These are phyloP conservation scores for Eupleurogrammus muticus DNA, from an alignment of 2,797 vertebrate genomes.

Conservation along the genomic window DNA sequence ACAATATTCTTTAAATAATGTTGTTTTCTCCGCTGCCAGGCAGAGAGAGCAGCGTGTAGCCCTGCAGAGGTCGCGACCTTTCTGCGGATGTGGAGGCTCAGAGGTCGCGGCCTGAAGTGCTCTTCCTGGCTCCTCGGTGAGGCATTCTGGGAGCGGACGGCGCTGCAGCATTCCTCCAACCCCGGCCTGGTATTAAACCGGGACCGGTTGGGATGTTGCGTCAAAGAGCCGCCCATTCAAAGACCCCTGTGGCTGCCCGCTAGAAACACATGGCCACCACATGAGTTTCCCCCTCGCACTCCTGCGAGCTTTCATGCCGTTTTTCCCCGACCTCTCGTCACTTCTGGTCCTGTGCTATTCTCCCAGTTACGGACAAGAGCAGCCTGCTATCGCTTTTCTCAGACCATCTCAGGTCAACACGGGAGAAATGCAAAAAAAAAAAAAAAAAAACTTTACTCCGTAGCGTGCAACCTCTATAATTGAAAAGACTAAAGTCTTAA, in stretches of 20 bases:
- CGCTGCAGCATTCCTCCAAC: slow-evolving; percentile 1
- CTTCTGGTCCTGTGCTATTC: slow-evolving; percentile 18
- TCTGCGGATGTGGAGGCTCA: slow-evolving; percentile 4
- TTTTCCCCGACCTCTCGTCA: neutral
- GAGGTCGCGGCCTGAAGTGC: slow-evolving; percentile 32
- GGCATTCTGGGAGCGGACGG: slow-evolving; percentile 13
- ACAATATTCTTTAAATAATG: neutral
- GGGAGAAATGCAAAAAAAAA: slow-evolving; percentile 24
- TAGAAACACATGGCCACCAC: slow-evolving; percentile 66
- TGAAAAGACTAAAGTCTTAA: slow-evolving; percentile 57
- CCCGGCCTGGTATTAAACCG: slow-evolving; percentile 16
- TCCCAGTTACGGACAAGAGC: slow-evolving; percentile 4
- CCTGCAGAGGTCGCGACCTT: slow-evolving; percentile 15
- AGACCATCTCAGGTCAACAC: neutral
- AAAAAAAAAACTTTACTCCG: slow-evolving; percentile 16
- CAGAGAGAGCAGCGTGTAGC: slow-evolving; percentile 1
- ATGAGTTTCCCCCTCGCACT: slow-evolving; percentile 37
- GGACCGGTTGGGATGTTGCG: slow-evolving; percentile 28
- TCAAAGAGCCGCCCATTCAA: slow-evolving; percentile 41
- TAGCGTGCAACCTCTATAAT: slow-evolving; percentile 38
- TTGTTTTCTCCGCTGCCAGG: neutral
- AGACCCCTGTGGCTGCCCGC: slow-evolving; percentile 53
- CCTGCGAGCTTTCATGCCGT: slow-evolving; percentile 25
- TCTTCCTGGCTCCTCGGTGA: neutral
- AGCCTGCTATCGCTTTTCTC: slow-evolving; percentile 7